These are phyloP conservation scores for Sipha flava DNA, from an alignment of 1,140 invertebrate genomes.

Conservation along the genomic window DNA sequence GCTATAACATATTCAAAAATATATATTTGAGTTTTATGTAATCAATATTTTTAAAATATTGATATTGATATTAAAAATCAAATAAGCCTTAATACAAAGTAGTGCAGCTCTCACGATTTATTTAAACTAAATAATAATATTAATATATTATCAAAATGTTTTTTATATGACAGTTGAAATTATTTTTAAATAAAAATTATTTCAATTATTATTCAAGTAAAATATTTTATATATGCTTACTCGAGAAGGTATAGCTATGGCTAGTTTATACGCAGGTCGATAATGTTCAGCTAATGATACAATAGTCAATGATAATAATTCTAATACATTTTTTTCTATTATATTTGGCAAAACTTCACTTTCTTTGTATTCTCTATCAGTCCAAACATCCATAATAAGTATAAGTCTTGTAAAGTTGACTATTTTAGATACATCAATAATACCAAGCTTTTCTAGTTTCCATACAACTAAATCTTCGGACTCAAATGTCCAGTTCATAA, in stretches of 20 bases:
- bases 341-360: not conserved
- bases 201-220: no score
- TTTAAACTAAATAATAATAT: no score
- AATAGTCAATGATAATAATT: not conserved
- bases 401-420: not conserved
- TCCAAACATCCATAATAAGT: slow-evolving; percentile 24
- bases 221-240: not conserved
- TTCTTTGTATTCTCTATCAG: slow-evolving; percentile 13
- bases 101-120: no score
- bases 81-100: no score
- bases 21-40: no score
- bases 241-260: not conserved
- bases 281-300: slow-evolving; percentile 3
- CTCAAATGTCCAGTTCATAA: slow-evolving; percentile 12
- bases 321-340: not conserved
- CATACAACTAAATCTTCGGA: not conserved
- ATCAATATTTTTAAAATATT: no score
- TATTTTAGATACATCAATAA: slow-evolving; percentile 17
- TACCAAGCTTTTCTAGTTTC: slow-evolving; percentile 6
- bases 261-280: not conserved
- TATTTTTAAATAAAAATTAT: no score
- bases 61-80: no score
- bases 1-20: no score
- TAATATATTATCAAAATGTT: no score
- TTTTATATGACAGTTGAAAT: no score